Percentiles rank a stretch among this genome's conserved stretches.
These are phyloP conservation scores for Threskiornis aethiopicus DNA, from an alignment of 2,797 vertebrate genomes.

Conservation along the genomic window DNA sequence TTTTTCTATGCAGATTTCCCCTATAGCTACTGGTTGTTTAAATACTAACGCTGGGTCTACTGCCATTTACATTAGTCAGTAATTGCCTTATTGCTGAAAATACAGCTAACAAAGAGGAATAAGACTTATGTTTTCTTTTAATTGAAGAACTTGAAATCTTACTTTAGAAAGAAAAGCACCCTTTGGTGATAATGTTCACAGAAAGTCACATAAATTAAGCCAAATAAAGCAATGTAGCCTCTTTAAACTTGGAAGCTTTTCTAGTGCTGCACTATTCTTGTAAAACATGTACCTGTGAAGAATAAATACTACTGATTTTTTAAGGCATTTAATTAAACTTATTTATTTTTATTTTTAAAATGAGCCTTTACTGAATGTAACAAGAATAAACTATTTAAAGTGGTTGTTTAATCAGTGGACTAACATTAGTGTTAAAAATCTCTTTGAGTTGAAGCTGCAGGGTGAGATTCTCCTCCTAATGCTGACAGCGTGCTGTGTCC, in stretches of 20 bases:
- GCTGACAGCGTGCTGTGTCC: background rate
- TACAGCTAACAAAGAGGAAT: background rate
- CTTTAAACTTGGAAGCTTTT: background rate
- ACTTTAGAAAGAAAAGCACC: background rate
- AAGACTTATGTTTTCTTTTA: background rate
- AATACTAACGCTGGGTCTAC: background rate
- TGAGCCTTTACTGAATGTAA: background rate
- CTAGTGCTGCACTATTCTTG: background rate
- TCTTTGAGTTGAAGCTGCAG: background rate
- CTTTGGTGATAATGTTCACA: background rate
- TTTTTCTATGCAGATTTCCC: background rate
- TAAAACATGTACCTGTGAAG: background rate
- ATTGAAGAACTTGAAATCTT: background rate
- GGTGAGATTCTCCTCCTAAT: background rate
- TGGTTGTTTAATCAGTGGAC: background rate
- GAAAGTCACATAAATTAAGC: background rate
- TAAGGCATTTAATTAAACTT: background rate
- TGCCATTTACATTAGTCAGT: background rate
- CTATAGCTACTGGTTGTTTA: background rate
- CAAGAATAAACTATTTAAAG: background rate
- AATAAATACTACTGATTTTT: background rate
- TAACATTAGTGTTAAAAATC: background rate
- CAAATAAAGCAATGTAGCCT: background rate
- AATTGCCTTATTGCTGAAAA: background rate
- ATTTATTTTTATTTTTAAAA: background rate